Conservation (phyloP, 2,113 vertebrate genomes). For the Pardalotus punctatus region DNA sequence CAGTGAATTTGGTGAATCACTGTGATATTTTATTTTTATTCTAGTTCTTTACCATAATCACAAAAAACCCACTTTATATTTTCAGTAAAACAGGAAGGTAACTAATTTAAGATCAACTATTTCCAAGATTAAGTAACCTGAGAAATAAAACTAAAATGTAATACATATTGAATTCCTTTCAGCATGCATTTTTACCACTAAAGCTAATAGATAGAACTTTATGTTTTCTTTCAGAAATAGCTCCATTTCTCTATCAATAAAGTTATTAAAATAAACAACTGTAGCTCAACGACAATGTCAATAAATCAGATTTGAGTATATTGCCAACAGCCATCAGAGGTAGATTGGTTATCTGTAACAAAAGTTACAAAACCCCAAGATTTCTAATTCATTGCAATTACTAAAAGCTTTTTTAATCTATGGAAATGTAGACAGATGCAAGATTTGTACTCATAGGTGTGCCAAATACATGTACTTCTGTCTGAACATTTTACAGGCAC, state of each 20-base stretch:
- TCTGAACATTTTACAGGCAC: not conserved
- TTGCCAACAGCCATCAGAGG: not conserved
- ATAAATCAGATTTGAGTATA: not conserved
- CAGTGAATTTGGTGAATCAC: not conserved
- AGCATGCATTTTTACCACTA: not conserved
- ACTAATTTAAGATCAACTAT: not conserved
- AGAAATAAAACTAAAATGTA: slow-evolving; percentile 10
- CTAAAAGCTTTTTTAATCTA: not conserved
- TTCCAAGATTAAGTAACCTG: not conserved
- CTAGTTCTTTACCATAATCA: not conserved
- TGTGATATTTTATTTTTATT: not conserved
- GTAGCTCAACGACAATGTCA: not conserved
- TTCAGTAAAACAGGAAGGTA: not conserved
- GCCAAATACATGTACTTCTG: not conserved
- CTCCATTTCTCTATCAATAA: not conserved
- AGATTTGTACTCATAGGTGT: not conserved
- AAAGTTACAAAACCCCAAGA: not conserved
- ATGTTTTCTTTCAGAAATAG: not conserved
- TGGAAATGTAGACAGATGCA: not conserved
- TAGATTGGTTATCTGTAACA: not conserved
- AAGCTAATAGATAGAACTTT: not conserved
- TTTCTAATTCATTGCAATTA: not conserved
- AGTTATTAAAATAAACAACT: not conserved
- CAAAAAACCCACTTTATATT: not conserved
- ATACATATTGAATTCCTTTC: not conserved